phyloP scores from a whole-genome alignment of 2,797 vertebrate genomes.

The Ceyx erithaca region DNA sequence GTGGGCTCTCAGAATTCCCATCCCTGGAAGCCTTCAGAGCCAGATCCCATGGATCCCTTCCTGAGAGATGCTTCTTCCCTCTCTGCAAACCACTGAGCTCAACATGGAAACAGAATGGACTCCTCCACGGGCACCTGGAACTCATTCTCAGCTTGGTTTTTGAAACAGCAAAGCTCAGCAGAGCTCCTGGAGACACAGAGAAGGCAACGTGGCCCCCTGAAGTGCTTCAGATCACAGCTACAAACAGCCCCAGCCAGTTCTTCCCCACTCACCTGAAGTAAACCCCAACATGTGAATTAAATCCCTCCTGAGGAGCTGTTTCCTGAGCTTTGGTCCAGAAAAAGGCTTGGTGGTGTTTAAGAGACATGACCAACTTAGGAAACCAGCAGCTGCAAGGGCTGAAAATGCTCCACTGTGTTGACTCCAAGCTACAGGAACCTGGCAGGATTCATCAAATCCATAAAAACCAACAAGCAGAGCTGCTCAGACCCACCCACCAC shows the following conservation, averaged over 20 bases:
- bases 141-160: too few relatives aligned
- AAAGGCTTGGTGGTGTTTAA: neutral
- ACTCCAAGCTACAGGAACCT: neutral
- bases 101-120: too few relatives aligned
- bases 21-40: too few relatives aligned
- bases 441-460: neutral
- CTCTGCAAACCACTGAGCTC: too few relatives aligned
- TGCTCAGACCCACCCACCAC: neutral
- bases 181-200: neutral
- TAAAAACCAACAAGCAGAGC: neutral
- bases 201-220: neutral
- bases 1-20: too few relatives aligned
- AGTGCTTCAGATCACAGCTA: neutral
- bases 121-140: too few relatives aligned
- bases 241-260: neutral
- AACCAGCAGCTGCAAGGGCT: constrained; percentile 9
- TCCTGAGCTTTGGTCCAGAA: neutral
- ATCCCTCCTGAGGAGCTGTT: neutral
- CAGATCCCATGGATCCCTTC: too few relatives aligned
- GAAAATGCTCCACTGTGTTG: neutral
- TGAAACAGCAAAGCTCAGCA: too few relatives aligned
- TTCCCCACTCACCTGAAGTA: neutral
- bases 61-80: too few relatives aligned
- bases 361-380: constrained; percentile 6
- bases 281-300: neutral